Evolutionary conservation across 2,888 invertebrate genomes (phyloP).

Genomic region (Eupithecia subumbrata): DNA sequence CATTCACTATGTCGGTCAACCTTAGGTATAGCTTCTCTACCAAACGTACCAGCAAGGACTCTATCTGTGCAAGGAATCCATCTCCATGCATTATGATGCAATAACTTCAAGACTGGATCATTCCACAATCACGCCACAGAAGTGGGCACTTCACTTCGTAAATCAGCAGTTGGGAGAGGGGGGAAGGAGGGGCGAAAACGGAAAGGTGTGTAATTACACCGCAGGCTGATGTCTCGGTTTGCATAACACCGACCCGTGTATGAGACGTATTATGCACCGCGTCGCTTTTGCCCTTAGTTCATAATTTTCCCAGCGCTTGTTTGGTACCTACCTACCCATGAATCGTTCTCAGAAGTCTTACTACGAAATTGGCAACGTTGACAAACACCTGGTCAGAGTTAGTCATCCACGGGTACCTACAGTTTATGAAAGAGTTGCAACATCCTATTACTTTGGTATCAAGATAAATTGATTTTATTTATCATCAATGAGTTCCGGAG

Average conservation of each 20-base stretch:
- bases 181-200: conserved; percentile 44
- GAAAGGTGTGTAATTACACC: conserved; percentile 72
- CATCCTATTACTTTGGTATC: conserved; percentile 9
- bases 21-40: not conserved
- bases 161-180: conserved; percentile 41
- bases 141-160: conserved; percentile 26
- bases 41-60: not conserved
- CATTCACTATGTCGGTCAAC: too few relatives aligned
- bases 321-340: conserved; percentile 23
- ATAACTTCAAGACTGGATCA: conserved; percentile 17
- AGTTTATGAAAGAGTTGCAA: conserved; percentile 10
- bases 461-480: conserved; percentile 7
- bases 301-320: conserved; percentile 30
- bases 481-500: conserved; percentile 6
- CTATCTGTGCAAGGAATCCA: not conserved
- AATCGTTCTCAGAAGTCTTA: conserved; percentile 58
- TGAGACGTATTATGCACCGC: conserved; percentile 42
- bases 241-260: conserved; percentile 62
- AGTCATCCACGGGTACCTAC: conserved; percentile 44
- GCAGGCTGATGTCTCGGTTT: conserved; percentile 58
- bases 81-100: not conserved
- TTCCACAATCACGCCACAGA: conserved; percentile 46
- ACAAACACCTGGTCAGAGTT: conserved; percentile 53
- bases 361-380: conserved; percentile 56
- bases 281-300: conserved; percentile 53